phyloP scores from a whole-genome alignment of 2,797 vertebrate genomes.

The Smutsia gigantea region DNA sequence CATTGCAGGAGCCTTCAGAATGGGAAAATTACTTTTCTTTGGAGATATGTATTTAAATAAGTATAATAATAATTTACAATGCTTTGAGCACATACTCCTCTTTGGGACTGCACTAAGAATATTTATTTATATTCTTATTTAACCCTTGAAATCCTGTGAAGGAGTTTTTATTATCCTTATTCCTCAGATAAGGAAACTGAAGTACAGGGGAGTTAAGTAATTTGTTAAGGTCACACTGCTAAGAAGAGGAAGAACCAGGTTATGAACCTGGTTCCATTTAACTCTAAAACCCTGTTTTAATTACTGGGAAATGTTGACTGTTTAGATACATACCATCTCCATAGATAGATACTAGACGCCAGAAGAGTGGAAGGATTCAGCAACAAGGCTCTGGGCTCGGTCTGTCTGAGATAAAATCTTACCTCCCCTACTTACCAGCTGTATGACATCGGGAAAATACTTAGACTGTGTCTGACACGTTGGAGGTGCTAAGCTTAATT shows the following conservation, averaged over 20 bases:
- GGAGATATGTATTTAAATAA: slow-evolving; percentile 31
- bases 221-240: background rate
- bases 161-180: background rate
- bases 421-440: background rate
- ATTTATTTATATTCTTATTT: slow-evolving; percentile 4
- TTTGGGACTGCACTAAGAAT: background rate
- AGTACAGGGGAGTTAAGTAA: background rate
- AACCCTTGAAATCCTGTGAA: background rate
- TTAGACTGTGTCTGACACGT: background rate
- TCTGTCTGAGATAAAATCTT: background rate
- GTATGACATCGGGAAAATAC: background rate
- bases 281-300: background rate
- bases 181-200: background rate
- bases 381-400: background rate
- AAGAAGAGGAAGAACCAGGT: background rate
- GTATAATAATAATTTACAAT: slow-evolving; percentile 11
- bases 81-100: background rate
- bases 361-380: background rate
- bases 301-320: background rate
- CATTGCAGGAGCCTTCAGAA: background rate
- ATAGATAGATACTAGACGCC: background rate
- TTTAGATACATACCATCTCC: background rate
- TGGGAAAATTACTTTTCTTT: slow-evolving; percentile 33
- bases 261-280: background rate
- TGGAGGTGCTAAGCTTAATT: background rate